Conservation (phyloP, 2,797 vertebrate species). For the Salarias fasciatus region DNA sequence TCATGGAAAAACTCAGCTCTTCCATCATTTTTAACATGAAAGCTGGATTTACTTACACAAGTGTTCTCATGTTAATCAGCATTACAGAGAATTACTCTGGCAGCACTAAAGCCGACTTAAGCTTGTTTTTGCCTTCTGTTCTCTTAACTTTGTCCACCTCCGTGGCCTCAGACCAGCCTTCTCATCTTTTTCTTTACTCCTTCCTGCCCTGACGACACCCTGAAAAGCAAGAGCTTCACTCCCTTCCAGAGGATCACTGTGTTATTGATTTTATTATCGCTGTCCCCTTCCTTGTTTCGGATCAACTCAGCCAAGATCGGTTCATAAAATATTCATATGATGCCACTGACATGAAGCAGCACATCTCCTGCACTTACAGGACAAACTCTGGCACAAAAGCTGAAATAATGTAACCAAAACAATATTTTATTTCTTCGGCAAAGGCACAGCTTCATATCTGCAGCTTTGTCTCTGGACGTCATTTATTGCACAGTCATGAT, state of each 20-base stretch:
- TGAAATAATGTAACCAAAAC: constrained; percentile 20
- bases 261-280: constrained; percentile 17
- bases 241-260: constrained; percentile 15
- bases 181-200: constrained; percentile 7
- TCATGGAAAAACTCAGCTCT: constrained; percentile 3
- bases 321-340: neutral
- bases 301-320: constrained; percentile 4
- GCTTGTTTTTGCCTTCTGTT: constrained; percentile 8
- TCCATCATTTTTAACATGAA: constrained; percentile 16
- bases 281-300: constrained; percentile 8
- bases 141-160: constrained; percentile 7
- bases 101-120: constrained; percentile 6
- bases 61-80: constrained; percentile 21
- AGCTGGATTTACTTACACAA: constrained; percentile 34
- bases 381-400: constrained; percentile 14
- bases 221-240: constrained; percentile 9
- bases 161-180: neutral
- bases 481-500: neutral
- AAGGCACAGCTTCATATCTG: neutral
- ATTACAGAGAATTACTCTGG: constrained; percentile 10
- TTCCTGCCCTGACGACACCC: constrained; percentile 10
- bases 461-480: neutral
- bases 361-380: constrained; percentile 5
- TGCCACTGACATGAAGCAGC: constrained; percentile 18
- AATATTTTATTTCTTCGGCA: constrained; percentile 22